phyloP scores from a whole-genome alignment of 2,797 vertebrate genomes.

The Buceros bicornis region DNA sequence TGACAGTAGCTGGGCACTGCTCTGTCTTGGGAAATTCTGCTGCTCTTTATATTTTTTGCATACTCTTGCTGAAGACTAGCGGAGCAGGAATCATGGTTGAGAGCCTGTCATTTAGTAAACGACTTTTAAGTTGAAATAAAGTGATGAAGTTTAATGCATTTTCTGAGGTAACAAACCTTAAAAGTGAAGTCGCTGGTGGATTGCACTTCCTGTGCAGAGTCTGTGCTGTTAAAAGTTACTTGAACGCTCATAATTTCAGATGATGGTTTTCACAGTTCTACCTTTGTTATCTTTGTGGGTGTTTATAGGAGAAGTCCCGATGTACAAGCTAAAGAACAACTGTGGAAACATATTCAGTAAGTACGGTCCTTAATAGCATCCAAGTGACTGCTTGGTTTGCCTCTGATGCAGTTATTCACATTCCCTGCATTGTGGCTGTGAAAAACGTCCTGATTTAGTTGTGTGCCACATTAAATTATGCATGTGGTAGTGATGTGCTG shows the following conservation, averaged over 20 bases:
- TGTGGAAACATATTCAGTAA: constrained; percentile 94
- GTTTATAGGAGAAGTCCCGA: constrained; percentile 88
- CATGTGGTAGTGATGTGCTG: not conserved
- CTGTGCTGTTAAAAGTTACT: not conserved
- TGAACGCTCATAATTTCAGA: not conserved
- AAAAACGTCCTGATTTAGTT: not conserved
- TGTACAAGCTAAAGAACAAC: constrained; percentile 88
- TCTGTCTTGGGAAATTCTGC: not conserved
- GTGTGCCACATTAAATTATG: not conserved
- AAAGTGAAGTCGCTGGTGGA: not conserved
- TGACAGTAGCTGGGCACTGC: not conserved
- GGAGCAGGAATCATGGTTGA: not conserved
- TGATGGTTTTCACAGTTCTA: not conserved
- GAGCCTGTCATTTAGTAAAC: not conserved
- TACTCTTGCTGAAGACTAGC: not conserved
- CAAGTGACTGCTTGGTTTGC: not conserved
- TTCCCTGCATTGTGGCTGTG: not conserved
- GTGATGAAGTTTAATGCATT: not conserved
- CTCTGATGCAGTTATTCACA: not conserved
- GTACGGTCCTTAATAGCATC: constrained; percentile 36
- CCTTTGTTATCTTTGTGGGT: constrained; percentile 26
- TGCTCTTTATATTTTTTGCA: not conserved
- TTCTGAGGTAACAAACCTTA: not conserved
- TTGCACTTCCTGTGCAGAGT: not conserved
- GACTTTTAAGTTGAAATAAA: not conserved